A percentile compares a stretch with the other conserved stretches of the same genome.
phyloP scores from a whole-genome alignment of 1,140 invertebrate genomes.

The Tetramorium simillimum region DNA sequence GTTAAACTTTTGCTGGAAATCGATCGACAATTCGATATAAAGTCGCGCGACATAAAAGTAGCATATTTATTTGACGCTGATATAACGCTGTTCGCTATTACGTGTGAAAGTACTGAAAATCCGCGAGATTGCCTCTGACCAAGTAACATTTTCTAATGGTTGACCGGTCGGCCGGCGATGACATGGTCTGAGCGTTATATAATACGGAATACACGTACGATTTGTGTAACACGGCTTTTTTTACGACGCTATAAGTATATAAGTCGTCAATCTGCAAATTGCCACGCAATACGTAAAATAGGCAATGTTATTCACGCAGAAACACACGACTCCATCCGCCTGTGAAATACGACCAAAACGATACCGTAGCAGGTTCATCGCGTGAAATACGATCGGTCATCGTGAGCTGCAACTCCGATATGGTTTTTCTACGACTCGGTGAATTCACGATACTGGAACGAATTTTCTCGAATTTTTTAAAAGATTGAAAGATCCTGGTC shows the following conservation, averaged over 20 bases:
- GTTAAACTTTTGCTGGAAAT: slow-evolving; percentile 10
- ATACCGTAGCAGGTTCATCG: slow-evolving; percentile 6
- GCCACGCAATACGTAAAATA: not conserved
- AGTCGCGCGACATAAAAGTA: not conserved
- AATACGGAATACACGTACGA: slow-evolving; percentile 2
- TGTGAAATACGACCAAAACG: slow-evolving; percentile 28
- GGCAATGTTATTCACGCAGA: not conserved
- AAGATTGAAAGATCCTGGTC: not conserved
- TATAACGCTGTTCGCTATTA: slow-evolving; percentile 14
- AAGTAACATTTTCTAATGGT: slow-evolving; percentile 52
- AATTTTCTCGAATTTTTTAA: slow-evolving; percentile 13
- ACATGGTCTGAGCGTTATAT: slow-evolving; percentile 12
- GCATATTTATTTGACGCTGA: not conserved
- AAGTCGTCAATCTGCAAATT: slow-evolving; percentile 11
- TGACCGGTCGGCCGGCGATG: not conserved
- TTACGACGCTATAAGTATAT: not conserved
- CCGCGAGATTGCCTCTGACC: slow-evolving; percentile 20
- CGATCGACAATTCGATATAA: not conserved
- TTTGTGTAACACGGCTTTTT: slow-evolving; percentile 41
- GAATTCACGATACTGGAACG: not conserved
- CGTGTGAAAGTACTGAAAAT: slow-evolving; percentile 41
- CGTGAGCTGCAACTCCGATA: not conserved
- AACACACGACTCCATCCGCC: not conserved
- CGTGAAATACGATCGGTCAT: slow-evolving; percentile 29
- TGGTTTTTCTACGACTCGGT: not conserved